Evolutionary conservation across 2,797 vertebrate species (phyloP).

Genomic region (Lacerta agilis): DNA sequence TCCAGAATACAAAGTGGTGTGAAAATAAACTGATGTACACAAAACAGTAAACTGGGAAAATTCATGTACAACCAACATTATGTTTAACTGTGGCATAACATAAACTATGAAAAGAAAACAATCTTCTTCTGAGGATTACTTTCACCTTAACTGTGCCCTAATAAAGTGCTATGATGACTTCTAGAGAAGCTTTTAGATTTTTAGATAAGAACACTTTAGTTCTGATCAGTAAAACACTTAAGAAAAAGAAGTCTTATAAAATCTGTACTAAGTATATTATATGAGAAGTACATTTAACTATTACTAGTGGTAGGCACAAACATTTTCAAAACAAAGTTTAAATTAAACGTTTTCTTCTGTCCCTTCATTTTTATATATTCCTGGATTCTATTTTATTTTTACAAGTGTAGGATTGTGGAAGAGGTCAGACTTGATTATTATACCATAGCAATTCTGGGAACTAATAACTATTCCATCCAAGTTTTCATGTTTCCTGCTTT

Average conservation of each 20-base stretch:
- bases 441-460: not conserved
- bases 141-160: not conserved
- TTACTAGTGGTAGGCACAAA: not conserved
- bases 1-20: too few relatives aligned
- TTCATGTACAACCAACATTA: not conserved
- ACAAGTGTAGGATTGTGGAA: conserved; percentile 21
- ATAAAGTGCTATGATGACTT: not conserved
- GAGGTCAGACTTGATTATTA: conserved; percentile 30
- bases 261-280: not conserved
- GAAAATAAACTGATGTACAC: not conserved
- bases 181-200: not conserved
- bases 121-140: not conserved
- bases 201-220: not conserved
- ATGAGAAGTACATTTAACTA: conserved; percentile 20
- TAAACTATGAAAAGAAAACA: not conserved
- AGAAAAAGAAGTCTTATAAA: not conserved
- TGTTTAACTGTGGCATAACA: not conserved
- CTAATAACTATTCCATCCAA: conserved; percentile 3
- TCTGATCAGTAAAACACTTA: not conserved
- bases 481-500: not conserved
- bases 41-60: not conserved
- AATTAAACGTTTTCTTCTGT: conserved; percentile 29
- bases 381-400: not conserved
- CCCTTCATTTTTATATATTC: not conserved
- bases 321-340: conserved; percentile 11